Percentiles rank a stretch among this genome's conserved stretches.
Conservation (phyloP, 2,113 vertebrate species). For the Scomber colias region DNA sequence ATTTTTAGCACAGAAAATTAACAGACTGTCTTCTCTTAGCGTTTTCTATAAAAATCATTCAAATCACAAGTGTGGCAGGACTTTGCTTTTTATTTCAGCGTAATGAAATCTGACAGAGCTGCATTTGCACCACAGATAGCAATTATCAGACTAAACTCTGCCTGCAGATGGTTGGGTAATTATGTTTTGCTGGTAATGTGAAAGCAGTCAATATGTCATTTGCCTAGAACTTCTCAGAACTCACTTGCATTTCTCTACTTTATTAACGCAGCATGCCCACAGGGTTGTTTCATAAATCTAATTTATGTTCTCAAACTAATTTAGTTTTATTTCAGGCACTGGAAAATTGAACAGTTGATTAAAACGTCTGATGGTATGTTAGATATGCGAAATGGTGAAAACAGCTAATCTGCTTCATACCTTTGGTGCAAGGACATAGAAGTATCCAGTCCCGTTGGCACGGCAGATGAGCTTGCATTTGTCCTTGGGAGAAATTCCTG, state of each 20-base stretch:
- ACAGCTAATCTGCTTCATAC: conserved; percentile 75
- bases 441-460: conserved; percentile 96
- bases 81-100: conserved; percentile 11
- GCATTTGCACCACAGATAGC: conserved; percentile 20
- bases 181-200: conserved; percentile 15
- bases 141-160: conserved; percentile 25
- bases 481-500: conserved; percentile 92
- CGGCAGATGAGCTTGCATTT: conserved; percentile 97
- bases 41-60: background rate
- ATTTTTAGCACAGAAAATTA: conserved; percentile 9
- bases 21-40: conserved; percentile 2
- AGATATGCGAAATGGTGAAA: background rate
- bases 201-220: conserved; percentile 36
- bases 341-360: background rate
- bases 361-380: background rate
- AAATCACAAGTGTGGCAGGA: background rate
- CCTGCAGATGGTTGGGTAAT: conserved; percentile 14
- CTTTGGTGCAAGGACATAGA: conserved; percentile 95
- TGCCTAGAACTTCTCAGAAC: conserved; percentile 21
- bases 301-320: background rate
- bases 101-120: conserved; percentile 37
- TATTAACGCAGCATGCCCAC: background rate
- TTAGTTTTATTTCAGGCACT: background rate
- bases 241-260: conserved; percentile 8
- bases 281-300: background rate